Conservation (phyloP, 2,888 invertebrate genomes). For the Hydraecia micacea region DNA sequence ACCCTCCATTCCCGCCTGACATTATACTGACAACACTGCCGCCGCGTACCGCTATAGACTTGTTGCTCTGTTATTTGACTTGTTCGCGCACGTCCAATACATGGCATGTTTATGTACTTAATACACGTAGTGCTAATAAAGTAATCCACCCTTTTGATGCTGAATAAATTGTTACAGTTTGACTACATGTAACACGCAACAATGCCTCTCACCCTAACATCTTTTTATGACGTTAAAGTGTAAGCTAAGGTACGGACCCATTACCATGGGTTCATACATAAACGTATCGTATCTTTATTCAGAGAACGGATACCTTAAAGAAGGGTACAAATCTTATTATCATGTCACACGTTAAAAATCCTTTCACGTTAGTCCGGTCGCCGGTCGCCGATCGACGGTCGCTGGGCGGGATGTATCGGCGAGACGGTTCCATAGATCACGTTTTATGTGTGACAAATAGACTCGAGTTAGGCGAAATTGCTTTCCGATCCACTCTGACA, state of each 20-base stretch:
- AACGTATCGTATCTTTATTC: constrained; percentile 38
- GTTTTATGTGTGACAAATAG: constrained; percentile 90
- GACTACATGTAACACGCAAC: background rate
- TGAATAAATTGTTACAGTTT: background rate
- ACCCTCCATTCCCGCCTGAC: constrained; percentile 73
- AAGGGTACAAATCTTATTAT: constrained; percentile 66
- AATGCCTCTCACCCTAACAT: background rate
- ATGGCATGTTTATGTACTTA: constrained; percentile 46
- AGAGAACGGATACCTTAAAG: constrained; percentile 38
- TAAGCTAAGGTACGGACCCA: constrained; percentile 4
- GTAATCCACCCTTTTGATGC: constrained; percentile 15
- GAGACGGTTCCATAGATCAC: constrained; percentile 84
- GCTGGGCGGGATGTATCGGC: constrained; percentile 75
- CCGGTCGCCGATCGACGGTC: constrained; percentile 52
- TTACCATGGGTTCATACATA: constrained; percentile 15
- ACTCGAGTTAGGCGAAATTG: constrained; percentile 88
- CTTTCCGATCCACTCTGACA: constrained; percentile 89
- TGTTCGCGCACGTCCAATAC: constrained; percentile 57
- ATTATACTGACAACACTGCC: constrained; percentile 73
- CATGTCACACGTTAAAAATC: constrained; percentile 70
- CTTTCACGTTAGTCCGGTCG: constrained; percentile 68
- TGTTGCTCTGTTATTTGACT: constrained; percentile 75
- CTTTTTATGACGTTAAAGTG: background rate
- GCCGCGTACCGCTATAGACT: constrained; percentile 70
- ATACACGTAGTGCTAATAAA: constrained; percentile 37